Conservation (phyloP, 2,113 vertebrate genomes). For the Onychostoma macrolepis region DNA sequence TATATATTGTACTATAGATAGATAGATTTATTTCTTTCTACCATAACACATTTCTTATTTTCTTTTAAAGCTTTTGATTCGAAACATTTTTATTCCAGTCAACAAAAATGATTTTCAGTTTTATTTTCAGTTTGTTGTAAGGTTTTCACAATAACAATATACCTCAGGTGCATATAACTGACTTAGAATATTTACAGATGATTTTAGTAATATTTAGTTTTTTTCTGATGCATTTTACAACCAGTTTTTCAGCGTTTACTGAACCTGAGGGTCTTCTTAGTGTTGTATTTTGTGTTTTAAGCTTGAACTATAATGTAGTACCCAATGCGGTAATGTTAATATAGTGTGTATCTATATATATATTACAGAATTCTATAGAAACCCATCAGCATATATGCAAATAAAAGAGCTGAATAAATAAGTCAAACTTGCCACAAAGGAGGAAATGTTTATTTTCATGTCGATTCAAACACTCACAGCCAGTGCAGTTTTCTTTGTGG, state of each 20-base stretch:
- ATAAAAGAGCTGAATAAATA: background rate
- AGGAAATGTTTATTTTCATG: conserved; percentile 44
- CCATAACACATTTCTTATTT: background rate
- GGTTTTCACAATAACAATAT: background rate
- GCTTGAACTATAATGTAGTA: background rate
- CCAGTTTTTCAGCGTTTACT: background rate
- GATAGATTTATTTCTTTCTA: no score
- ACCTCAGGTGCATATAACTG: background rate
- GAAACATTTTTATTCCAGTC: background rate
- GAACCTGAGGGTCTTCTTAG: background rate
- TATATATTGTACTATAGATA: background rate
- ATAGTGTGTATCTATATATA: background rate
- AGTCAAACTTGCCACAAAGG: conserved; percentile 41
- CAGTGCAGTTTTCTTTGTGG: conserved; percentile 33
- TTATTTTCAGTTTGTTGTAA: background rate
- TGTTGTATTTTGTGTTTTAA: background rate
- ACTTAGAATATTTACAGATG: background rate
- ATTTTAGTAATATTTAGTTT: background rate
- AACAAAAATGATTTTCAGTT: background rate
- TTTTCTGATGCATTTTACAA: background rate
- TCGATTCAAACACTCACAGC: conserved; percentile 30
- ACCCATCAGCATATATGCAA: no score
- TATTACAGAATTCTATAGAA: no score
- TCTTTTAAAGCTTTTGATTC: background rate
- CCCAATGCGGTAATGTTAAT: background rate